Evolutionary conservation across 2,113 vertebrate genomes (phyloP), one percentile per base, ranked within the genome.

Genomic region (Cryptomyrus ogoouensis): DNA sequence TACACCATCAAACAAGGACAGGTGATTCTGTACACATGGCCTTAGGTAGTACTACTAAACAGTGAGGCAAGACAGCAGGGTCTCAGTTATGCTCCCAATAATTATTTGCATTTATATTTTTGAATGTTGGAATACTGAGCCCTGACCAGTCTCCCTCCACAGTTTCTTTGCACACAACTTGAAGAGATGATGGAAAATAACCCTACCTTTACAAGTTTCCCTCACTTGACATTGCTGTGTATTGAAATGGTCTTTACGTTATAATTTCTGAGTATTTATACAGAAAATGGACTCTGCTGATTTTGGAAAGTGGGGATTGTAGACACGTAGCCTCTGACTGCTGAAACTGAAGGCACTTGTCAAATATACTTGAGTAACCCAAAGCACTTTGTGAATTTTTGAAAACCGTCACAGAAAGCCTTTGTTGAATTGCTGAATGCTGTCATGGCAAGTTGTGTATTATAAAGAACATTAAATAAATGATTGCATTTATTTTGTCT

Each of bases 391-490:
- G 49, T 87, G 49, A 53, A 53, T 46, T 90, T 56, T 88, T 42
- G 74, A 90, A 84, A 52, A 90, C n/a, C 52, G 24, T 89, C 70
- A 53, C 90, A 58, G 53, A 62, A 66, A 91, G 62, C 83, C 42
- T 91, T 56, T 90, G 77, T 89, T 47, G 44, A 90, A 86, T 90
- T 58, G 80, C 88, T 84, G 83, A 66, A 19, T 85, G 88, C 53
- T 70, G 21, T 42, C 1, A 44, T 12, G 19, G 5, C 84, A 90
- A 12, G 24, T 10, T 86, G 47, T 87, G 27, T 88, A 56, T 90
- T 89, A 52, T 89, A 31, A n/a, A 58, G 90, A 47, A 89, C 83
- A 92, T 47, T 44, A 90, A 95, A 92, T 94, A 95, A 95, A 95
- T 94, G 91, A 94, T 94, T 95, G 92, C 94, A 94, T 94, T 62